Conservation (phyloP, 2,113 vertebrate genomes). For the Bubo blakistoni region DNA sequence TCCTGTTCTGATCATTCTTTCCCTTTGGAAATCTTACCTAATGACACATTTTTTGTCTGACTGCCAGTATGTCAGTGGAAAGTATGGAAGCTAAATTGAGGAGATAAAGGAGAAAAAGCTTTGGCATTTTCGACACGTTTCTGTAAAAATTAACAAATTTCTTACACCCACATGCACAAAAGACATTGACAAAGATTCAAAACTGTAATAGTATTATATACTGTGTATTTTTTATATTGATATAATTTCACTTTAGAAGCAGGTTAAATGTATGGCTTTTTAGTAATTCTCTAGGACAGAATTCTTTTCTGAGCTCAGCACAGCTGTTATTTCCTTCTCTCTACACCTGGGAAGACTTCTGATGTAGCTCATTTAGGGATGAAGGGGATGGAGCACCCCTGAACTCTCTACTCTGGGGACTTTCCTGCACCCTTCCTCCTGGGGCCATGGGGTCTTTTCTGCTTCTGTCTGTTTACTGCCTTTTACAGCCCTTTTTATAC, state of each 20-base stretch:
- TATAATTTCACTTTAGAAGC: not conserved
- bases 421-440: not conserved
- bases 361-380: not conserved
- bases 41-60: not conserved
- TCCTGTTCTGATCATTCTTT: not conserved
- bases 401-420: not conserved
- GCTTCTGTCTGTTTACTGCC: not conserved
- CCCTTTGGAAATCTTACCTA: not conserved
- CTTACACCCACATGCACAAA: not conserved
- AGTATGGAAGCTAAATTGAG: accelerated
- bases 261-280: not conserved
- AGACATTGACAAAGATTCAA: not conserved
- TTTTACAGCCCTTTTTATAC: not conserved
- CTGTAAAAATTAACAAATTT: not conserved
- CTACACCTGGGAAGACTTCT: not conserved
- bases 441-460: not conserved
- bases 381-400: accelerated
- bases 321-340: not conserved
- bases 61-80: not conserved
- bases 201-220: not conserved
- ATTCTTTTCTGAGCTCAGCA: not conserved
- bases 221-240: not conserved
- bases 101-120: not conserved
- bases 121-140: not conserved
- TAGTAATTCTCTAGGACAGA: not conserved